A percentile compares a stretch with the other conserved stretches of the same genome.
Conservation (phyloP, 2,797 vertebrate genomes). For the Denticeps clupeoides region DNA sequence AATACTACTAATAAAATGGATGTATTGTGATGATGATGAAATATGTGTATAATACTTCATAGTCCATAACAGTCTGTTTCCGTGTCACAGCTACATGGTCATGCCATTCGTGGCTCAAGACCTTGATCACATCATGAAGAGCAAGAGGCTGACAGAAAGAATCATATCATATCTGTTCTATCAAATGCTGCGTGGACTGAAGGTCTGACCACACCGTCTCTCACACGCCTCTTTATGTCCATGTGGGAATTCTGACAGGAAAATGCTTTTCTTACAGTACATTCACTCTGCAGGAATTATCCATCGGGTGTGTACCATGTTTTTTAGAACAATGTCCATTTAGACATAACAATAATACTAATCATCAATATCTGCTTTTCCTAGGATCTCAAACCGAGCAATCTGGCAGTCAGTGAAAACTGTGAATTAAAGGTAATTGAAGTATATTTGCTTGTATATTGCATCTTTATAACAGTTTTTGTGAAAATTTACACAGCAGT, state of each 20-base stretch:
- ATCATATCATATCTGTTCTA: constrained; percentile 64
- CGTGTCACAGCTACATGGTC: constrained; percentile 62
- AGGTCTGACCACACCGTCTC: constrained; percentile 37
- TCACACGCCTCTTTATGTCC: not conserved
- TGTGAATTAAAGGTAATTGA: constrained; percentile 71
- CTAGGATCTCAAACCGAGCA: constrained; percentile 70
- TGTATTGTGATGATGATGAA: not conserved
- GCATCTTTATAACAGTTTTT: no score
- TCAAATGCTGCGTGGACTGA: constrained; percentile 66
- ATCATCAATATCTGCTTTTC: constrained; percentile 1
- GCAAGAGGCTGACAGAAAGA: constrained; percentile 46
- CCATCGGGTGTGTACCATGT: constrained; percentile 60
- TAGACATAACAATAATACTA: not conserved
- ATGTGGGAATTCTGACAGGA: not conserved
- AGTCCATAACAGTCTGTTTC: no score
- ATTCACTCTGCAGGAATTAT: constrained; percentile 73
- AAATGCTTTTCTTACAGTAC: constrained; percentile 47
- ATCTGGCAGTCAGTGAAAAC: constrained; percentile 70
- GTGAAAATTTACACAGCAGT: no score
- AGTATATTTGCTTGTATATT: no score
- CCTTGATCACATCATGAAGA: constrained; percentile 66
- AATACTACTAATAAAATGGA: not conserved
- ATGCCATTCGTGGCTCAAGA: constrained; percentile 70
- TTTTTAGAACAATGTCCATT: not conserved
- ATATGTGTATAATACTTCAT: not conserved